A percentile compares a stretch with the other conserved stretches of the same genome.
These are phyloP conservation scores for Drosophila acutilabella DNA, from an alignment of 2,888 invertebrate genomes.

Conservation along the genomic window DNA sequence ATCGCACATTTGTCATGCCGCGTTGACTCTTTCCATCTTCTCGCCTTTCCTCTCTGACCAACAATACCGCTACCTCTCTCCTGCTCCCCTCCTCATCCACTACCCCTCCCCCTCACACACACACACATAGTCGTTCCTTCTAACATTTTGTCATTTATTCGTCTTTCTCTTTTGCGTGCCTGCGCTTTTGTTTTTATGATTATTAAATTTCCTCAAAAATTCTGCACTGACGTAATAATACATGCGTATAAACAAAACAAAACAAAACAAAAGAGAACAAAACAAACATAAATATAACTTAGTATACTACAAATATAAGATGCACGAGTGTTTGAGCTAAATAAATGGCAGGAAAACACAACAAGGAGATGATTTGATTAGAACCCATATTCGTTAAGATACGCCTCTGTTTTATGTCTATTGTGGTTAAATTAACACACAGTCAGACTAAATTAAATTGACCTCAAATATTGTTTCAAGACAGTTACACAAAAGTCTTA, in stretches of 20 bases:
- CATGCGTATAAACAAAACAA: slow-evolving; percentile 38
- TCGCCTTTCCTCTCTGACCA: slow-evolving; percentile 1
- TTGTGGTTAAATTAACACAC: slow-evolving; percentile 27
- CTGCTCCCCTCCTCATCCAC: too few relatives aligned
- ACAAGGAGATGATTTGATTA: slow-evolving; percentile 57
- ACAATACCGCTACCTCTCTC: too few relatives aligned
- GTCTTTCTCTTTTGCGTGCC: slow-evolving; percentile 46
- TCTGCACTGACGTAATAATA: slow-evolving; percentile 69
- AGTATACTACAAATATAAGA: slow-evolving; percentile 3
- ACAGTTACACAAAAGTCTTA: background rate
- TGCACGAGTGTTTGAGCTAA: slow-evolving; percentile 10
- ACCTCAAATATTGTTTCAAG: background rate
- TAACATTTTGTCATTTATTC: slow-evolving; percentile 10
- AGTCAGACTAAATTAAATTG: background rate
- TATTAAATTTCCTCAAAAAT: slow-evolving; percentile 74
- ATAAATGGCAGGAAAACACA: slow-evolving; percentile 23
- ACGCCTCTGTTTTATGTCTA: slow-evolving; percentile 39
- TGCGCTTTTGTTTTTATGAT: slow-evolving; percentile 70
- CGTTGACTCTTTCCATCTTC: slow-evolving; percentile 63
- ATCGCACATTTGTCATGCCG: slow-evolving; percentile 79
- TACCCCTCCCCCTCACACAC: too few relatives aligned
- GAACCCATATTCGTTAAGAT: slow-evolving; percentile 55
- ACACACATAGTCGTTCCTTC: too few relatives aligned
- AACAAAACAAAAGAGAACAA: slow-evolving; percentile 22
- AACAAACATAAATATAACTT: slow-evolving; percentile 9